Percentiles rank a stretch among this genome's conserved stretches.
phyloP scores from a whole-genome alignment of 1,140 invertebrate species.

The Euura lappo region DNA sequence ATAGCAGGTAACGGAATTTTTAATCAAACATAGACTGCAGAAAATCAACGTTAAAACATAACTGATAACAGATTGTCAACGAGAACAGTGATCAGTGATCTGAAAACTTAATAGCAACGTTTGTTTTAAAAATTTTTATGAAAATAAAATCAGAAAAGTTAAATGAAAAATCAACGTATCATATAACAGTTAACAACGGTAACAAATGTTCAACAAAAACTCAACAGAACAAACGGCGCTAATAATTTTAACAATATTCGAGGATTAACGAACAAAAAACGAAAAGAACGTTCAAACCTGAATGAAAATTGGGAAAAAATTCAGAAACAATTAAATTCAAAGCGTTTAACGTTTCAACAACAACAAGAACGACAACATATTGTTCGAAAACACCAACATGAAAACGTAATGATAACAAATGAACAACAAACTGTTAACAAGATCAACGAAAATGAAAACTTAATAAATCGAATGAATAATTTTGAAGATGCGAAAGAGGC shows the following conservation, averaged over 20 bases:
- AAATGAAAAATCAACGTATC: neutral
- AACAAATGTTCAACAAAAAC: constrained; percentile 5
- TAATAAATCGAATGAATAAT: constrained; percentile 14
- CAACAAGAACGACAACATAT: constrained; percentile 23
- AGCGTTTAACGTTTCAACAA: constrained; percentile 26
- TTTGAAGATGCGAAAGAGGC: constrained; percentile 16
- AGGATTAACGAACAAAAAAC: neutral
- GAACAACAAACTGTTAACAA: neutral
- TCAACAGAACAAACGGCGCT: neutral
- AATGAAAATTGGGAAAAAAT: too few relatives aligned
- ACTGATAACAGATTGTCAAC: neutral
- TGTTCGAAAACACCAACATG: constrained; percentile 9
- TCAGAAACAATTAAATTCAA: neutral
- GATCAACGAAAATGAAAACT: constrained; percentile 1
- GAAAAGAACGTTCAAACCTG: too few relatives aligned
- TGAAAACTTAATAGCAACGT: constrained; percentile 1
- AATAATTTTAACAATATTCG: neutral
- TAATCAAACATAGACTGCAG: too few relatives aligned
- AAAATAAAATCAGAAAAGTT: neutral
- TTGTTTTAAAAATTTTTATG: neutral
- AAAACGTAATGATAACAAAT: constrained; percentile 11
- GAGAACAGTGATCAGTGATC: neutral
- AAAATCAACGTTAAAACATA: too few relatives aligned
- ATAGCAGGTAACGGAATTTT: too few relatives aligned
- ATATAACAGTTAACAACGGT: neutral